A percentile compares a stretch with the other conserved stretches of the same genome.
phyloP scores from a whole-genome alignment of 2,113 vertebrate genomes.

The Thunnus maccoyii region DNA sequence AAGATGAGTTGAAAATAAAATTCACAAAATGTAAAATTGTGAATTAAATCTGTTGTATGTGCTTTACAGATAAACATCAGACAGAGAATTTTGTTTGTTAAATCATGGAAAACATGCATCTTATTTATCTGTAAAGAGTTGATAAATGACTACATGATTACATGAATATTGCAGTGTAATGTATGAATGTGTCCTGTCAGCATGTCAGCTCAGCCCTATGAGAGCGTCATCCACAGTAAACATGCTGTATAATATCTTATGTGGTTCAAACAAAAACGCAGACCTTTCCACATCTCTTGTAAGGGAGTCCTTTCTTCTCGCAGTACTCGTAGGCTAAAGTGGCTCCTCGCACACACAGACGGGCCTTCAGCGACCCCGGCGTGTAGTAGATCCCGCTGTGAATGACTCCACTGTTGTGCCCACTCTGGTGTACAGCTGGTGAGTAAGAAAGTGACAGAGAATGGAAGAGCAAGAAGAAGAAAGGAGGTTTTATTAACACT shows the following conservation, averaged over 20 bases:
- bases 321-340: slow-evolving; percentile 93
- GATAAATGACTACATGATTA: no score
- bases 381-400: slow-evolving; percentile 99
- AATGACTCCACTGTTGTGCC: slow-evolving; percentile 98
- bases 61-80: no score
- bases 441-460: background rate
- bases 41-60: no score
- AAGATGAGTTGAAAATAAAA: no score
- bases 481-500: background rate
- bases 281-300: slow-evolving; percentile 95
- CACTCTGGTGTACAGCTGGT: slow-evolving; percentile 93
- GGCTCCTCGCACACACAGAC: slow-evolving; percentile 92
- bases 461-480: background rate
- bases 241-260: background rate
- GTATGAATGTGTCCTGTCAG: no score
- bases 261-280: background rate
- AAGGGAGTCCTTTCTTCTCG: slow-evolving; percentile 91
- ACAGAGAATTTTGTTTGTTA: no score
- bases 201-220: background rate
- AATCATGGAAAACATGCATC: no score
- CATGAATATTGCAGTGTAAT: background rate
- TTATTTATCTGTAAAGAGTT: no score
- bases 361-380: slow-evolving; percentile 95
- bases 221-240: background rate
- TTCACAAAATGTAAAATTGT: no score